These are phyloP conservation scores for rabbit (Oryctolagus cuniculus) DNA, from an alignment of 2,113 vertebrate species.

Conservation along the genomic window mOryCun1.1 NC_091436.1:115814501-115815000, in stretches of 20 bases:
- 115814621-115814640: background rate
- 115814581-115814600: background rate
- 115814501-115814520: background rate
- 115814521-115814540: background rate
- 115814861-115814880: no score
- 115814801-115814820: no score
- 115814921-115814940: no score
- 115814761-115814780: no score
- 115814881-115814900: no score
- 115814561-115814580: background rate
- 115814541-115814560: conserved; percentile 15
- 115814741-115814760: background rate
- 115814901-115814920: no score
- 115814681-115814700: conserved; percentile 12
- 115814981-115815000: no score
- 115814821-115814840: no score
- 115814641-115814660: background rate
- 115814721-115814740: background rate
- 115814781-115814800: no score
- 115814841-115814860: no score
- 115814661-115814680: conserved; percentile 23
- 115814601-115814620: conserved; percentile 8
- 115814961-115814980: no score
- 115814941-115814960: no score
- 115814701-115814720: background rate